Conservation (phyloP, 2,797 vertebrate genomes). For the Oryzias dopingdopingensis region DNA sequence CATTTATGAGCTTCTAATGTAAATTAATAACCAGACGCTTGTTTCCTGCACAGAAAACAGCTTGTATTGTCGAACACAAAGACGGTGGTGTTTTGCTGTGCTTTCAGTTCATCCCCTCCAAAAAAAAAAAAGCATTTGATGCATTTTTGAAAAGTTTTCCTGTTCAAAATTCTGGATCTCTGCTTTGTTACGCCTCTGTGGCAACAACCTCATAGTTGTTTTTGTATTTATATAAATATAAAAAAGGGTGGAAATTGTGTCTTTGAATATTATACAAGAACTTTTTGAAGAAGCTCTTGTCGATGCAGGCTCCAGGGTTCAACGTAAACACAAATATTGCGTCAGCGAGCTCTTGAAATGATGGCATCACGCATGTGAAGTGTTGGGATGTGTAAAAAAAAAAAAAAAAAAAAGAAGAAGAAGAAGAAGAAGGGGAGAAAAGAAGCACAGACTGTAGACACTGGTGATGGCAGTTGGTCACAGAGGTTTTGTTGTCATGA, state of each 20-base stretch:
- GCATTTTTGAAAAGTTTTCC: constrained; percentile 35
- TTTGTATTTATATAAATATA: constrained; percentile 39
- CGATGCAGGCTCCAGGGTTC: constrained; percentile 50
- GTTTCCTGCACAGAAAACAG: constrained; percentile 29
- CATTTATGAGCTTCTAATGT: constrained; percentile 12
- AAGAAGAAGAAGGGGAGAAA: constrained; percentile 39
- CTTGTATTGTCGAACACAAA: constrained; percentile 18
- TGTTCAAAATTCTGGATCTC: constrained; percentile 41
- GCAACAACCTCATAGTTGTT: constrained; percentile 31
- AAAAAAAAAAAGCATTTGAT: constrained; percentile 42
- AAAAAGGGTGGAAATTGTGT: constrained; percentile 31
- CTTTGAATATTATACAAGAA: constrained; percentile 33
- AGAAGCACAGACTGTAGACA: constrained; percentile 25
- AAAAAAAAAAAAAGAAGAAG: constrained; percentile 40
- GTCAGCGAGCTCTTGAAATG: constrained; percentile 64
- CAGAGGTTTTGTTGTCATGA: constrained; percentile 60
- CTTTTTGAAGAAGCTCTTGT: constrained; percentile 55
- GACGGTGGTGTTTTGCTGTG: constrained; percentile 26
- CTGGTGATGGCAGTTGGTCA: constrained; percentile 43
- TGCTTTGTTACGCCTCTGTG: constrained; percentile 24
- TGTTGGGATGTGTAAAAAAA: constrained; percentile 58
- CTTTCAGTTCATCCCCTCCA: constrained; percentile 13
- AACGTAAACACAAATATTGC: constrained; percentile 69
- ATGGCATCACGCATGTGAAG: constrained; percentile 63
- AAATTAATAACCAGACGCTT: constrained; percentile 7